phyloP scores from a whole-genome alignment of 1,140 invertebrate genomes.

The Plectrocnemia conspersa region DNA sequence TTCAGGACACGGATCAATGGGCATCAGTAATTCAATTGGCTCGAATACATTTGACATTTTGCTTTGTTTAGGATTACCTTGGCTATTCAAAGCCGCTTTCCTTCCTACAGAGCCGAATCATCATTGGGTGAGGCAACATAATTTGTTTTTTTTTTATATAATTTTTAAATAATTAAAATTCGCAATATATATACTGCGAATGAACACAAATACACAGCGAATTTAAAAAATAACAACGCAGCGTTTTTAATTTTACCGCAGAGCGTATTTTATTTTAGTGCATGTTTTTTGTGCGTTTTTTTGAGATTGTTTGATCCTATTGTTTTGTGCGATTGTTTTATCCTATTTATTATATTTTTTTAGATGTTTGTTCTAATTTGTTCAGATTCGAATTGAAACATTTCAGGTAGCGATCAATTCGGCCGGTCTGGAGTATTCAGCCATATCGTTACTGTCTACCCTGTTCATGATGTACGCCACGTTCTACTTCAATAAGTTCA shows the following conservation, averaged over 20 bases:
- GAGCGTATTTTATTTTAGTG: too few relatives aligned
- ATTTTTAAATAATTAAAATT: too few relatives aligned
- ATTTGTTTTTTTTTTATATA: too few relatives aligned
- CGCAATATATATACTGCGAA: too few relatives aligned
- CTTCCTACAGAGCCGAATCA: slow-evolving; percentile 66
- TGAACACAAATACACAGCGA: too few relatives aligned
- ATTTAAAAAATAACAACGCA: too few relatives aligned
- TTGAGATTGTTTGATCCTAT: too few relatives aligned
- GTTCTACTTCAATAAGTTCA: slow-evolving; percentile 78
- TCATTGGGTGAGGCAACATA: slow-evolving; percentile 60
- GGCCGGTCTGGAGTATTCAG: slow-evolving; percentile 76
- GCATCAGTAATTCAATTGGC: slow-evolving; percentile 84
- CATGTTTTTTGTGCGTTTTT: too few relatives aligned
- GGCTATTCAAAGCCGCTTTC: slow-evolving; percentile 79
- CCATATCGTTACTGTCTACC: slow-evolving; percentile 77
- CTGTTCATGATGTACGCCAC: slow-evolving; percentile 74
- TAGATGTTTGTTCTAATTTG: too few relatives aligned
- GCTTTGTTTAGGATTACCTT: slow-evolving; percentile 78
- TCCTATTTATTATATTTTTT: slow-evolving; percentile 4
- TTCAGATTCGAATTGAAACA: too few relatives aligned
- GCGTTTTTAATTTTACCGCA: too few relatives aligned
- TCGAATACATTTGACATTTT: slow-evolving; percentile 87
- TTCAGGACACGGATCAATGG: slow-evolving; percentile 81
- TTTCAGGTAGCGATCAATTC: slow-evolving; percentile 68
- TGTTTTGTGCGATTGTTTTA: too few relatives aligned